Conservation (phyloP, 2,888 invertebrate genomes). For the Cheilosia impressa region DNA sequence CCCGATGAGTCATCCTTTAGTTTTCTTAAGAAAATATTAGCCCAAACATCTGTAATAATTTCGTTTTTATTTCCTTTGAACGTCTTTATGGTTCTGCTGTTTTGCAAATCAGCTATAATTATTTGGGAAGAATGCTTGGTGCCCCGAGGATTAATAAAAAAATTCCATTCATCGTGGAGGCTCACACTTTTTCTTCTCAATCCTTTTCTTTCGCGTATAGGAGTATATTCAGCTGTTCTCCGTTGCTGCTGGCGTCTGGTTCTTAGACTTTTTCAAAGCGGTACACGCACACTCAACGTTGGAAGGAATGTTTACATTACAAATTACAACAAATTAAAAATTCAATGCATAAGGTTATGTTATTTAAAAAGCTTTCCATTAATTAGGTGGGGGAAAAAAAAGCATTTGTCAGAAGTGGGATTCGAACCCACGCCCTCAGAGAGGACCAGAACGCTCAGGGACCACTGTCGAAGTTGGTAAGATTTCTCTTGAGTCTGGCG, state of each 20-base stretch:
- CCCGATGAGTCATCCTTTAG: conserved; percentile 8
- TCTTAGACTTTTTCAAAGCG: conserved; percentile 1
- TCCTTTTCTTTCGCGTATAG: not conserved
- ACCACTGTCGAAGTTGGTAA: conserved; percentile 75
- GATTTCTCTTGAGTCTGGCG: conserved; percentile 78
- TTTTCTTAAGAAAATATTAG: conserved; percentile 9
- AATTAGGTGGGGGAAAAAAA: conserved; percentile 49
- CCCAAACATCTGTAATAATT: not conserved
- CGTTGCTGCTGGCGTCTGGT: not conserved
- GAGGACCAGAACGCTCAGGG: conserved; percentile 81
- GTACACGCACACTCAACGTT: not conserved
- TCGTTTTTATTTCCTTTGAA: not conserved
- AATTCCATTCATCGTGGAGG: not conserved
- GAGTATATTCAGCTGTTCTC: not conserved
- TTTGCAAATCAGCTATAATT: conserved; percentile 2
- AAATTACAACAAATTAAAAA: conserved; percentile 12
- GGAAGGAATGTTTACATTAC: not conserved
- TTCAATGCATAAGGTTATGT: not conserved
- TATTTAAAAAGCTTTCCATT: not conserved
- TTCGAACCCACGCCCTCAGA: conserved; percentile 82
- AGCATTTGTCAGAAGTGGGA: conserved; percentile 80
- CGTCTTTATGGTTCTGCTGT: not conserved
- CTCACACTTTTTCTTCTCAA: not conserved
- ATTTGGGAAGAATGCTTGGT: not conserved
- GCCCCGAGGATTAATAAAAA: not conserved